A percentile compares a stretch with the other conserved stretches of the same genome.
Evolutionary conservation across 2,113 vertebrate genomes (phyloP).

Genomic region (Oreocharis arfaki): DNA sequence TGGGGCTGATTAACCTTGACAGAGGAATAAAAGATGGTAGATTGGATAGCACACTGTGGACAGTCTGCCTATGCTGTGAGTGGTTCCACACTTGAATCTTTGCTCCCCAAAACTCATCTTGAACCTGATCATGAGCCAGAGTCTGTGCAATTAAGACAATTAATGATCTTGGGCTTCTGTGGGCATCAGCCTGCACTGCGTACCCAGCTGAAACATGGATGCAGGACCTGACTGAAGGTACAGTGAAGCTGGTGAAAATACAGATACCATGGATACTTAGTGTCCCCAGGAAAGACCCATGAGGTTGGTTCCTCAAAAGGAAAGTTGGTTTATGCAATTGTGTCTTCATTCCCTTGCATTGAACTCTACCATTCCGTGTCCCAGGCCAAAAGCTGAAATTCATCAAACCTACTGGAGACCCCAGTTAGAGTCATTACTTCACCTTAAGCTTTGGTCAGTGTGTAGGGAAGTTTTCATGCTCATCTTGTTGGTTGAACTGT

Average conservation of each 20-base stretch:
- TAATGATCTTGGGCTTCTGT: background rate
- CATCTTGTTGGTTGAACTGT: background rate
- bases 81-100: background rate
- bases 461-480: accelerated
- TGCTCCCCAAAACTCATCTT: background rate
- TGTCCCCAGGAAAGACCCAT: background rate
- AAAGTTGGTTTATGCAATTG: background rate
- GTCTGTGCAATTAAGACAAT: background rate
- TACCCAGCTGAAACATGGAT: background rate
- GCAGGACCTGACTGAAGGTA: background rate
- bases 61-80: background rate
- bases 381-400: background rate
- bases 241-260: background rate
- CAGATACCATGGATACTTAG: background rate
- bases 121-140: accelerated
- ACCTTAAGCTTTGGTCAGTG: background rate
- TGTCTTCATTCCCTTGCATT: background rate
- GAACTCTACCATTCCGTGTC: background rate
- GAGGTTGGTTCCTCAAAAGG: background rate
- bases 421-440: background rate
- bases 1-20: background rate
- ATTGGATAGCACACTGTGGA: background rate
- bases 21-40: background rate
- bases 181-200: background rate
- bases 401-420: background rate